A percentile compares a stretch with the other conserved stretches of the same genome.
phyloP scores from a whole-genome alignment of 2,113 vertebrate species.

The Etheostoma cragini region DNA sequence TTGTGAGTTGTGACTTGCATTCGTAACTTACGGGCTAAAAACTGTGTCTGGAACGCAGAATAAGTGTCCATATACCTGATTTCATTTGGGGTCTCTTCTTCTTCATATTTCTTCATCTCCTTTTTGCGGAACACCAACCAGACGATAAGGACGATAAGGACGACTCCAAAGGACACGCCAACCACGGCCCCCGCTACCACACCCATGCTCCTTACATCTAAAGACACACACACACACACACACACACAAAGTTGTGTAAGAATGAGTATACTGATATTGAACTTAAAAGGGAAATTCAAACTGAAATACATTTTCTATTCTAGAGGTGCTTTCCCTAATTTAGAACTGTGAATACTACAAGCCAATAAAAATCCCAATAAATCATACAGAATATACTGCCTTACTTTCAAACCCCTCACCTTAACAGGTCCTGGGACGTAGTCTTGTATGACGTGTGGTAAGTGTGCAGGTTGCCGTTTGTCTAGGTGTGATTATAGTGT shows the following conservation, averaged over 20 bases:
- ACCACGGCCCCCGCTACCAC: conserved; percentile 89
- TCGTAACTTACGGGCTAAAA: too few relatives aligned
- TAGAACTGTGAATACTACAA: neutral
- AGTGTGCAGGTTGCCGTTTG: too few relatives aligned
- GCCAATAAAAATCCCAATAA: too few relatives aligned
- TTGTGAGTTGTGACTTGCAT: too few relatives aligned
- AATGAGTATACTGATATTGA: neutral
- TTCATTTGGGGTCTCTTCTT: conserved; percentile 94
- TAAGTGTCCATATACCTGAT: conserved; percentile 85
- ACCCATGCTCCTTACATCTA: conserved; percentile 88
- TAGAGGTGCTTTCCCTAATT: too few relatives aligned
- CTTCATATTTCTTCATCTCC: conserved; percentile 92
- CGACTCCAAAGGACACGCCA: conserved; percentile 87
- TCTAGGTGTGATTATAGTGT: too few relatives aligned
- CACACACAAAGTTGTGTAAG: neutral
- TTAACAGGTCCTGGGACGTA: too few relatives aligned
- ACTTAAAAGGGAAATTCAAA: neutral
- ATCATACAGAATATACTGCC: too few relatives aligned
- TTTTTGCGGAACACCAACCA: conserved; percentile 90
- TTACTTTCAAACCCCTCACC: too few relatives aligned
- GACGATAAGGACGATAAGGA: conserved; percentile 87
- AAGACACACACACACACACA: neutral
- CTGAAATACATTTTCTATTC: too few relatives aligned
- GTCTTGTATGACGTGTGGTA: too few relatives aligned
- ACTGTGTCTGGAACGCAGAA: too few relatives aligned